Conservation (phyloP, 92 coral and sea anemone genomes). For the Pocillopora meandrina region DNA sequence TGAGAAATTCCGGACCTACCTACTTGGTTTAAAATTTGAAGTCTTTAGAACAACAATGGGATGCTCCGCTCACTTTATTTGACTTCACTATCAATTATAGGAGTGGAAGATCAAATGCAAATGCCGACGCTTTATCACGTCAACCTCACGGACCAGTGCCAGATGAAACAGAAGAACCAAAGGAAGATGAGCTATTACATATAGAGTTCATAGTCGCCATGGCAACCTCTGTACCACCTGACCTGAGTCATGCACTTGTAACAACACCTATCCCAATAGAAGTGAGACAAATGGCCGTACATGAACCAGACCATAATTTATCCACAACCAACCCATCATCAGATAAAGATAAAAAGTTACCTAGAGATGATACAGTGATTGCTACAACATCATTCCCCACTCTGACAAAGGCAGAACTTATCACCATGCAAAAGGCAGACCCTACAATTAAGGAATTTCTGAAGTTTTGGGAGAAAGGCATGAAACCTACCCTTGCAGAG, state of each 20-base stretch:
- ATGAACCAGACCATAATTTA: not conserved
- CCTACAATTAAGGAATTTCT: conserved; percentile 30
- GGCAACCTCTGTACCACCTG: not conserved
- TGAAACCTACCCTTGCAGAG: conserved; percentile 26
- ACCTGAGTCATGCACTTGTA: not conserved
- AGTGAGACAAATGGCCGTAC: not conserved
- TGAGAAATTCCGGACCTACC: conserved; percentile 47
- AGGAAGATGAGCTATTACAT: not conserved
- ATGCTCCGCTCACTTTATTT: conserved; percentile 39
- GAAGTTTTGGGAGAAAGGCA: conserved; percentile 16
- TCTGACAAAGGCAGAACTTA: conserved; percentile 22
- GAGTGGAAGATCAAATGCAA: conserved; percentile 14
- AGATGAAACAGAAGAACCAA: not conserved
- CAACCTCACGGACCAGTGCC: not conserved
- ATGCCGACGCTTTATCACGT: not conserved
- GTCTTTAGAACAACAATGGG: conserved; percentile 56
- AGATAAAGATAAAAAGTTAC: not conserved
- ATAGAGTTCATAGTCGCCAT: not conserved
- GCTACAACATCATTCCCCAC: conserved; percentile 29
- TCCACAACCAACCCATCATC: not conserved
- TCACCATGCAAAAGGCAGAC: conserved; percentile 34
- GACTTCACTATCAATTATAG: conserved; percentile 48
- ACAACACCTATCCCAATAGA: not conserved
- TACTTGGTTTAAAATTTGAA: conserved; percentile 27
- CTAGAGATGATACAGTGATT: not conserved